Evolutionary conservation across 2,888 invertebrate genomes (phyloP).

Genomic region (Thymelicus sylvestris): DNA sequence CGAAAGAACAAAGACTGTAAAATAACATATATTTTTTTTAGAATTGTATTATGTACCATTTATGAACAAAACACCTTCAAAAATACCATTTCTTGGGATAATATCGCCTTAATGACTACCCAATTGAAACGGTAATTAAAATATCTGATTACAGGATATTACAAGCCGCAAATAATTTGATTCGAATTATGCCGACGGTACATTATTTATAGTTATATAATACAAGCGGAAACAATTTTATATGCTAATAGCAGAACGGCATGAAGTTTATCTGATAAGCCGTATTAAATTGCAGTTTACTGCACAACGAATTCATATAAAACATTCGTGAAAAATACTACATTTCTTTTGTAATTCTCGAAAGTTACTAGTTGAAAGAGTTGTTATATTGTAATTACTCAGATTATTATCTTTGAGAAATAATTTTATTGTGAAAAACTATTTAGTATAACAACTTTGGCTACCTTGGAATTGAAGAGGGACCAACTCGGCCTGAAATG

Average conservation of each 20-base stretch:
- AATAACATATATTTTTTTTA: no score
- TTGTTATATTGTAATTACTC: no score
- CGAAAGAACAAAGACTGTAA: no score
- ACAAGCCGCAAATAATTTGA: slow-evolving; percentile 11
- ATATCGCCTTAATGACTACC: no score
- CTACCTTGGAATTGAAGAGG: no score
- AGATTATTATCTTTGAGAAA: no score
- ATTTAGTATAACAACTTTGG: no score
- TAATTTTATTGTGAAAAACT: no score
- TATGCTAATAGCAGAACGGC: slow-evolving; percentile 14
- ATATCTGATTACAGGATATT: slow-evolving; percentile 8
- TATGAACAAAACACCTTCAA: no score
- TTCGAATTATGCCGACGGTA: slow-evolving; percentile 17
- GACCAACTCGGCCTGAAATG: no score
- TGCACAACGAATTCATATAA: neutral
- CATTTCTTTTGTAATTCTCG: neutral
- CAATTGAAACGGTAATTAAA: slow-evolving; percentile 10
- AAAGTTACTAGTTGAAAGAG: neutral
- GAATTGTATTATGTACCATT: no score
- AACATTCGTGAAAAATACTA: neutral
- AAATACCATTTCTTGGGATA: no score
- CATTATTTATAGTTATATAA: slow-evolving; percentile 5
- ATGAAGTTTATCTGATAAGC: slow-evolving; percentile 6
- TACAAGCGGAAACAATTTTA: slow-evolving; percentile 15
- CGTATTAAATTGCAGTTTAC: neutral